Percentiles rank a stretch among this genome's conserved stretches.
Conservation (phyloP, 1,140 invertebrate genomes). For the Potamilus streckersoni region DNA sequence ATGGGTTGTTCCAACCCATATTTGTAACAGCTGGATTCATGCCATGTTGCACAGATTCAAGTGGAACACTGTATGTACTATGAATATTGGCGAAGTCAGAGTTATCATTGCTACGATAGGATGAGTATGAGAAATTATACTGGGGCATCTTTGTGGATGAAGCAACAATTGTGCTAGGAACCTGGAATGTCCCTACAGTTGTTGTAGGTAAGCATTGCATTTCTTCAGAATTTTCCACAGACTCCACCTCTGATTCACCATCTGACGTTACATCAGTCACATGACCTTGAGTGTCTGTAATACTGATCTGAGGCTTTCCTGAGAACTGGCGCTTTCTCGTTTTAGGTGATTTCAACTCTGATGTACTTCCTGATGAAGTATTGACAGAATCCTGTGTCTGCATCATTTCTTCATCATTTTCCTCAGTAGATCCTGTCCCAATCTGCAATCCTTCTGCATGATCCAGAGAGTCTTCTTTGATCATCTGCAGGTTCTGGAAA, state of each 20-base stretch:
- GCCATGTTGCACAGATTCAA: too few species aligned
- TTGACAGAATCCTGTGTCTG: constrained; percentile 39
- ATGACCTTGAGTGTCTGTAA: constrained; percentile 84
- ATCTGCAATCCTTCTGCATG: constrained; percentile 56
- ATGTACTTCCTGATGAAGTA: neutral
- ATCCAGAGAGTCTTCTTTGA: constrained; percentile 79
- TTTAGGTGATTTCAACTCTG: neutral
- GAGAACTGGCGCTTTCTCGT: constrained; percentile 30
- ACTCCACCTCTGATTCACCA: constrained; percentile 72
- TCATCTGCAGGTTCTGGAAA: constrained; percentile 83
- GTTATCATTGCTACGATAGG: too few species aligned
- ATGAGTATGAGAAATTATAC: too few species aligned
- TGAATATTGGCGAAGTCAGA: too few species aligned
- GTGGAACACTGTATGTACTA: too few species aligned
- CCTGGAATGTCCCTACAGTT: too few species aligned
- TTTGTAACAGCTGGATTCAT: too few species aligned
- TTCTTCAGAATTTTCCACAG: constrained; percentile 56
- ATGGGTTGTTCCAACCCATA: too few species aligned
- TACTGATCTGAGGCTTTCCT: constrained; percentile 83
- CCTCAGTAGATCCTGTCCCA: neutral
- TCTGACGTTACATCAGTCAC: constrained; percentile 76
- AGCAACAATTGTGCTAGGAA: too few species aligned
- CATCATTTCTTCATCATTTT: constrained; percentile 63
- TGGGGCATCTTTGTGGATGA: too few species aligned
- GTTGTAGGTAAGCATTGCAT: too few species aligned